Conservation (phyloP, 1,140 invertebrate genomes). For the Hypothenemus hampei region DNA sequence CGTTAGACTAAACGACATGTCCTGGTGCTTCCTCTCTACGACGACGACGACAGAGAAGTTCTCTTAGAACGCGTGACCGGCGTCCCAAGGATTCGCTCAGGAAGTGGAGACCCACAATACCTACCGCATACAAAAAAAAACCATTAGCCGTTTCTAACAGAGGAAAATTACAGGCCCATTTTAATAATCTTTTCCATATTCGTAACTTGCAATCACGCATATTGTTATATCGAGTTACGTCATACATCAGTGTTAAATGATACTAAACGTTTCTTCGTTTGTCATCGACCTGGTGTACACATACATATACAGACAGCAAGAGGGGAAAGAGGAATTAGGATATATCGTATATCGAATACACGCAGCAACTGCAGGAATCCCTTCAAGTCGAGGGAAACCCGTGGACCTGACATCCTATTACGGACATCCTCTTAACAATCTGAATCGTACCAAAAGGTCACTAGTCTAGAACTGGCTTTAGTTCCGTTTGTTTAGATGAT, state of each 20-base stretch:
- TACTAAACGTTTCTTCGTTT: constrained; percentile 27
- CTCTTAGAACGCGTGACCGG: constrained; percentile 15
- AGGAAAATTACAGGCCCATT: constrained; percentile 4
- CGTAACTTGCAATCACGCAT: not conserved
- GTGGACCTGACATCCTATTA: constrained; percentile 42
- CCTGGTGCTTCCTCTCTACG: constrained; percentile 23
- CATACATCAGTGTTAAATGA: constrained; percentile 24
- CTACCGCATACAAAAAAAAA: constrained; percentile 22
- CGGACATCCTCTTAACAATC: constrained; percentile 36
- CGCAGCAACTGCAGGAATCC: constrained; percentile 12
- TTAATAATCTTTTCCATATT: constrained; percentile 9
- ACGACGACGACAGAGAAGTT: constrained; percentile 11
- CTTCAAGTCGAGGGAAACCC: constrained; percentile 31
- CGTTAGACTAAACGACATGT: constrained; percentile 30
- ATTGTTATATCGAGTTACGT: not conserved
- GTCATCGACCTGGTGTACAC: constrained; percentile 8
- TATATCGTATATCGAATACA: constrained; percentile 11
- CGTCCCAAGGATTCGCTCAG: constrained; percentile 11
- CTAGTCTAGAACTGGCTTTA: not conserved
- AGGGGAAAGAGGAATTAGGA: constrained; percentile 17
- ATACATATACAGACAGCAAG: constrained; percentile 1
- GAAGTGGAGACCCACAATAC: constrained; percentile 23
- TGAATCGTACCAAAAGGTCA: constrained; percentile 26
- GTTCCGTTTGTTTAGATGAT: no score
- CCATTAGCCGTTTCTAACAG: not conserved